These are phyloP conservation scores for Cataglyphis cursor DNA, from an alignment of 2,888 invertebrate species.

Conservation along the genomic window DNA sequence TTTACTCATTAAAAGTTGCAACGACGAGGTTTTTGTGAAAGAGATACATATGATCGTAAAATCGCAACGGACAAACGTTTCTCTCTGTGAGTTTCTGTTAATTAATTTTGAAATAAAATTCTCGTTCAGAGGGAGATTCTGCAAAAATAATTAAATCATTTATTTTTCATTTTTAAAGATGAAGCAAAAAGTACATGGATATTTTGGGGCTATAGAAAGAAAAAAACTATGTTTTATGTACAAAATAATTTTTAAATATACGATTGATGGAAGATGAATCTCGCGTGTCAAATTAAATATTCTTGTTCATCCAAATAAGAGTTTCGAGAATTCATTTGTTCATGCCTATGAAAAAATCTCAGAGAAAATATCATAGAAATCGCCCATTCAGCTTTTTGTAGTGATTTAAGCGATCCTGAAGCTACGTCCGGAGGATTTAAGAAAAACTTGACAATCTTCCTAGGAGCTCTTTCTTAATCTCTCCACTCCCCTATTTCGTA, in stretches of 20 bases:
- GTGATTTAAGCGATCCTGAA: conserved; percentile 32
- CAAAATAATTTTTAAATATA: not conserved
- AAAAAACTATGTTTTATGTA: not conserved
- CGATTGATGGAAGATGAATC: not conserved
- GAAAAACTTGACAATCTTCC: conserved; percentile 28
- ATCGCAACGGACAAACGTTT: conserved; percentile 16
- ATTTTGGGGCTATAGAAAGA: not conserved
- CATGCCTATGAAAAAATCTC: conserved; percentile 6
- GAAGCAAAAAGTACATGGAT: not conserved
- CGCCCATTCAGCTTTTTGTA: not conserved
- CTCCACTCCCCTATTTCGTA: not conserved
- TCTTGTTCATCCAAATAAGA: not conserved
- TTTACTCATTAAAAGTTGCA: conserved; percentile 48
- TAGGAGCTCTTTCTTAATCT: conserved; percentile 20
- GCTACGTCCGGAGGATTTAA: conserved; percentile 7
- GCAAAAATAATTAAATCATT: conserved; percentile 21
- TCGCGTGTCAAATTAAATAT: not conserved
- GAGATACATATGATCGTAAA: conserved; percentile 20
- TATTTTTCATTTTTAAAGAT: not conserved
- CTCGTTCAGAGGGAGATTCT: not conserved
- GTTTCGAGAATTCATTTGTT: not conserved
- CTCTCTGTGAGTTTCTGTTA: conserved; percentile 29
- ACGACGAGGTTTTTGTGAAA: conserved; percentile 22
- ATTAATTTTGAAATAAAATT: conserved; percentile 41
- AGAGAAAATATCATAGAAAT: not conserved